Conservation (phyloP, 2,888 invertebrate species). For the Podabrus alpinus region DNA sequence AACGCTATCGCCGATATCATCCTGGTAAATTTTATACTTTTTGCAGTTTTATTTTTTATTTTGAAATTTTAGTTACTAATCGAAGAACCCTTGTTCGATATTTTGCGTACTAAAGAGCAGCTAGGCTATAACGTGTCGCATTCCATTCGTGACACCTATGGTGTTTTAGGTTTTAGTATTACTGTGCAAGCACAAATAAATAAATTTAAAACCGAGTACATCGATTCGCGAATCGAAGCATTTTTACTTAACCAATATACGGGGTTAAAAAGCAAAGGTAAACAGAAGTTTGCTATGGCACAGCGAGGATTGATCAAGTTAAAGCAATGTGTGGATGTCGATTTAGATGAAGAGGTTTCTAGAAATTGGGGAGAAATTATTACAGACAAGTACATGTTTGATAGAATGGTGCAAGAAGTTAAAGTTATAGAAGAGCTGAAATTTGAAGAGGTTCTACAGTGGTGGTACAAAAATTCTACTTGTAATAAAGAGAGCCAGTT, state of each 20-base stretch:
- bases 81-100: constrained; percentile 87
- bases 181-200: constrained; percentile 79
- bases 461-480: constrained; percentile 60
- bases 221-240: constrained; percentile 72
- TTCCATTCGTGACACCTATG: constrained; percentile 71
- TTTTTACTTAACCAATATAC: constrained; percentile 69
- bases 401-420: constrained; percentile 71
- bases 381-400: constrained; percentile 74
- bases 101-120: constrained; percentile 85
- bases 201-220: constrained; percentile 69
- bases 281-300: constrained; percentile 64
- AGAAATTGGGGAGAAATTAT: constrained; percentile 83
- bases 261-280: constrained; percentile 62
- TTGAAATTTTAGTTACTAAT: constrained; percentile 63
- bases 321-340: constrained; percentile 76
- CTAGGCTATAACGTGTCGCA: constrained; percentile 85
- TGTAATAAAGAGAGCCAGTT: constrained; percentile 55
- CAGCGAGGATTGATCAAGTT: constrained; percentile 73
- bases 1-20: constrained; percentile 75
- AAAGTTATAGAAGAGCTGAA: constrained; percentile 60
- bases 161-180: constrained; percentile 70
- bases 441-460: constrained; percentile 57
- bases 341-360: constrained; percentile 74
- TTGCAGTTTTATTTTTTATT: background rate
- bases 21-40: constrained; percentile 60